Evolutionary conservation across 2,888 invertebrate genomes (phyloP).

Genomic region (Acanthosepion pharaonis): DNA sequence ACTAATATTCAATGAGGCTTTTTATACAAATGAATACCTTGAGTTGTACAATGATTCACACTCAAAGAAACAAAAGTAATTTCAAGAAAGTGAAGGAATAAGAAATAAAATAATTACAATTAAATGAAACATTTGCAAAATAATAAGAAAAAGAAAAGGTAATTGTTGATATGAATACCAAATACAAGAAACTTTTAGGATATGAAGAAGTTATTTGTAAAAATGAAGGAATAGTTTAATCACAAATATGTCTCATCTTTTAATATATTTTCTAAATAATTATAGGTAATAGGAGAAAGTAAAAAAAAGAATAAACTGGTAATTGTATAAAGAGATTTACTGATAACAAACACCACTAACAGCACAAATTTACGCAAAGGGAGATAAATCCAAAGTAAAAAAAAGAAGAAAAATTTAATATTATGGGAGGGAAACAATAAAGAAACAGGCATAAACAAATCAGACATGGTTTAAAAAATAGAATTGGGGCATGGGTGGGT

Average conservation of each 20-base stretch:
- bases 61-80: neutral
- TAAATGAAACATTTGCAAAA: constrained; percentile 5
- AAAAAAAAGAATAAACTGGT: neutral
- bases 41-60: neutral
- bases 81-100: neutral
- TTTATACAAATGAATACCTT: neutral
- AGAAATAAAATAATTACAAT: neutral
- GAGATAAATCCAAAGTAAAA: constrained; percentile 20
- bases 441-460: neutral
- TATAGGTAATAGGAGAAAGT: neutral
- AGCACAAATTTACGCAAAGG: neutral
- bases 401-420: neutral
- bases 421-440: neutral
- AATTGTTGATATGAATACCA: neutral
- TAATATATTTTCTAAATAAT: neutral
- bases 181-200: neutral
- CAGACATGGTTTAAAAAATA: constrained; percentile 16
- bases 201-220: neutral
- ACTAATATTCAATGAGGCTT: neutral
- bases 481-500: neutral
- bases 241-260: neutral
- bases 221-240: neutral
- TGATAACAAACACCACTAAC: constrained; percentile 21
- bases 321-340: neutral
- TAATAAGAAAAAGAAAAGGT: neutral